Percentiles rank a stretch among this genome's conserved stretches.
Evolutionary conservation across 2,797 vertebrate genomes (phyloP).

Genomic region (Eremophila alpestris): DNA sequence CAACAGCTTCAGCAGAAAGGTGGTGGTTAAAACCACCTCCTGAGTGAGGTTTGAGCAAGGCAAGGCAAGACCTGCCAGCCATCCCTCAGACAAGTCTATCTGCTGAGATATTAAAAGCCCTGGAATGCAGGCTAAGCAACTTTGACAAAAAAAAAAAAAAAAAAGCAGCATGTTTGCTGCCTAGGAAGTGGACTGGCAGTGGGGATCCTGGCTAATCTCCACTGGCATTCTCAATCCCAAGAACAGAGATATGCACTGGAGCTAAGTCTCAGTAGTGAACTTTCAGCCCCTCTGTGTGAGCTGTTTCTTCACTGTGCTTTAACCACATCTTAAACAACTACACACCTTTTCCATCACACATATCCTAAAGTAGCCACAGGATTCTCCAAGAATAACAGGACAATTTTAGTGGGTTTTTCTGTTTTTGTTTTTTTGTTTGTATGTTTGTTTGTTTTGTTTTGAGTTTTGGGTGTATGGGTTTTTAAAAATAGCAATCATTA

Average conservation of each 20-base stretch:
- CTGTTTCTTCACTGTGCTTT: neutral
- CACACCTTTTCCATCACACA: neutral
- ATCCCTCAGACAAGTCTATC: neutral
- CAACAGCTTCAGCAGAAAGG: neutral
- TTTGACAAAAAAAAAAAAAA: neutral
- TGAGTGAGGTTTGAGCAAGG: neutral
- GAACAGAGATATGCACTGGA: neutral
- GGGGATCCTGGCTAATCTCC: neutral
- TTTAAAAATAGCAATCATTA: neutral
- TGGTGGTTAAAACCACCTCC: neutral
- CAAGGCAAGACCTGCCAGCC: neutral
- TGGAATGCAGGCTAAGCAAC: neutral
- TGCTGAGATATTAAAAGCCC: neutral
- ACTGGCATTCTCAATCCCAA: neutral
- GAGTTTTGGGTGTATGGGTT: neutral
- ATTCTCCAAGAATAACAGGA: neutral
- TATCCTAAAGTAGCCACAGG: neutral
- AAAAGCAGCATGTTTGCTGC: neutral
- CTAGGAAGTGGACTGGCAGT: neutral
- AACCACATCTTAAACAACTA: neutral
- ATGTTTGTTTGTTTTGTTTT: neutral
- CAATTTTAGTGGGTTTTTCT: neutral
- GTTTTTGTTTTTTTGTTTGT: neutral
- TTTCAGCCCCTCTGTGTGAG: neutral
- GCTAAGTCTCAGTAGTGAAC: neutral